Base-by-base conservation (phyloP, 2,797 vertebrate genomes). In the Gila robusta region DNA sequence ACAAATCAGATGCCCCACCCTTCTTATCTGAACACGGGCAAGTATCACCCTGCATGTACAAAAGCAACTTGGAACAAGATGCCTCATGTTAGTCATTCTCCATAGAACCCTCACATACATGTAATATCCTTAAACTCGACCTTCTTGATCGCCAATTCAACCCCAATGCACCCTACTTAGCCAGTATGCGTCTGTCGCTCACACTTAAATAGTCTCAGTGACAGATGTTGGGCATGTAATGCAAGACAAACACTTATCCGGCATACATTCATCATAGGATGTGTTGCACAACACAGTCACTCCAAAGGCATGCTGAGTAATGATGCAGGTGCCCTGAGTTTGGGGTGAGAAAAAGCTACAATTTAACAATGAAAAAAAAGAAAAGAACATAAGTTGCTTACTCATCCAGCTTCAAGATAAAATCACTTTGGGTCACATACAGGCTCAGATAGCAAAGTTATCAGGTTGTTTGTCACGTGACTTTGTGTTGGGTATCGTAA, bases 1-100 rank as follows among this genome's bases (percentile, higher is more conserved):
- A 79, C 76, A 76, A 74, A 86, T 83, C 67, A 59, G 80, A 83
- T 41, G 28, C 81, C 74, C 69, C 73, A 67, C 79, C 62, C 64
- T 64, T 85, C 59, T 88, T 79, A 82, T 86, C 85, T 80, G 84
- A 79, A 80, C 76, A 74, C 41, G 84, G 74, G 81, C 84, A 86
- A 83, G 84, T 79, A 83, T 74, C 23, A 83, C 76, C 84, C 80
- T 83, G 84, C 35, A 74, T 82, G 76, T 70, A 35, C 74, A 81
- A 79, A 79, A 70, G 70, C 28, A 82, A n/a, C 26, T 73, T 9
- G 70, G 49, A 81, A 89, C 83, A 81, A 79, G 80, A 87, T 86
- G 81, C 64, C 69, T 89, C 74, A 74, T 83, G 64, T 81, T 70
- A 76, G 59, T 82, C 67, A 41, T 71, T 52, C 56, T 70, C 77